Evolutionary conservation across 2,113 vertebrate genomes (phyloP).

Genomic region (pig (Sus scrofa)): DNA sequence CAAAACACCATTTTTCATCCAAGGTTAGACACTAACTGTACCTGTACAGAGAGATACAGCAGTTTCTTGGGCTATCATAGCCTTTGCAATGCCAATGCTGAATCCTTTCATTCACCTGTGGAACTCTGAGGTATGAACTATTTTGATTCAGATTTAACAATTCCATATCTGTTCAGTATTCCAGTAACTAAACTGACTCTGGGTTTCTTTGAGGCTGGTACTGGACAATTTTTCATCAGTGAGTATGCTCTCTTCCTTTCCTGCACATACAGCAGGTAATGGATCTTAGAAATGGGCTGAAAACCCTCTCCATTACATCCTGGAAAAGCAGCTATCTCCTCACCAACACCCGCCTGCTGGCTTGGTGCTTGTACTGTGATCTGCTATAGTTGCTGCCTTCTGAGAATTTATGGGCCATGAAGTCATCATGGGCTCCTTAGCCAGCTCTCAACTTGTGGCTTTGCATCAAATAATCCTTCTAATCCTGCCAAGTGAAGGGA

Average conservation of each 20-base stretch:
- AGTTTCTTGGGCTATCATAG: neutral
- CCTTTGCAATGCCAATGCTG: neutral
- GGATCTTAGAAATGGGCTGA: conserved; percentile 56
- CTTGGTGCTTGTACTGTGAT: neutral
- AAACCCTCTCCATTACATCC: neutral
- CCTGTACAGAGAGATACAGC: neutral
- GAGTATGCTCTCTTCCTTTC: neutral
- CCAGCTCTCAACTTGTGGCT: conserved; percentile 58
- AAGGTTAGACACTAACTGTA: neutral
- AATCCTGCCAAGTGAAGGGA: conserved; percentile 54
- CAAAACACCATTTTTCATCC: neutral
- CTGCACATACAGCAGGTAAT: neutral
- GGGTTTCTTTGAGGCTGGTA: neutral
- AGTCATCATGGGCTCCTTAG: conserved; percentile 56
- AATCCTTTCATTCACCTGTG: neutral
- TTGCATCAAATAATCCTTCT: conserved; percentile 69
- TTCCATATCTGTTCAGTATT: neutral
- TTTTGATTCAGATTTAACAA: neutral
- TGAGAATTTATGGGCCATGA: conserved; percentile 71
- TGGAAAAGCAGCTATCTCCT: neutral
- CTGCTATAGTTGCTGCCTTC: neutral
- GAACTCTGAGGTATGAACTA: neutral
- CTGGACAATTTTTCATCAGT: neutral
- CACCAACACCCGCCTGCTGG: neutral
- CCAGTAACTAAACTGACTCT: neutral